Evolutionary conservation across 2,888 invertebrate species (phyloP), one percentile per base, ranked within the genome.

Genomic region (Nomada lathburiana): DNA sequence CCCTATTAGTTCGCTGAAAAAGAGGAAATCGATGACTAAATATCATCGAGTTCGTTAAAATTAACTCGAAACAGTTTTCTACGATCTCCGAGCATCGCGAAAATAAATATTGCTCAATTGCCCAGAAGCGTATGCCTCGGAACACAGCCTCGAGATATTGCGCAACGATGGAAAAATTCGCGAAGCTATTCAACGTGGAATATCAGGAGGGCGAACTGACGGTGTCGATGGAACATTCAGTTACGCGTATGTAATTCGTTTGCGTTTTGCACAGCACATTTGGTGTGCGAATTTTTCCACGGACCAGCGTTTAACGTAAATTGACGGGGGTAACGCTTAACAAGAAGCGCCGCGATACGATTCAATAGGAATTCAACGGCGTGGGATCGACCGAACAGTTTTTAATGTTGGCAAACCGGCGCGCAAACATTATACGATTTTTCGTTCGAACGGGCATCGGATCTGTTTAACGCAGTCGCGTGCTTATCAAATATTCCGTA

Each of bases 331-430:
- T 13, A 26, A 36, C 53, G 74, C 9, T 18, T n/a, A 4, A 10
- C 53, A 42, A n/a, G 20, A 23, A 52, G 18, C 29, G 9, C 47
- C 53, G 52, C 44, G 7, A 42, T 16, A 13, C 29, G 36, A 29
- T 67, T 59, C 36, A 36, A 59, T 16, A 26, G 20, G 2, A 44
- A 74, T 55, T 62, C 23, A 62, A 44, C 29, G 7, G 13, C 42
- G 18, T 50, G 11, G 53, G 18, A 78, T 68, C 67, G 23, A 67
- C 50, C n/a, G 67, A 3, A 36, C 64, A 44, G n/a, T 53, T 70
- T 80, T 80, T 70, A 79, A 79, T 62, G 63, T 80, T 47, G 72
- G 73, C 57, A 42, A 71, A 71, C 50, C 16, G 53, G n/a, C 20
- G 23, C 52, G 52, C n/a, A 64, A 59, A 60, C 20, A 60, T 73